Base-by-base conservation (phyloP, 1,140 invertebrate genomes). In the Propsilocerus akamusi region DNA sequence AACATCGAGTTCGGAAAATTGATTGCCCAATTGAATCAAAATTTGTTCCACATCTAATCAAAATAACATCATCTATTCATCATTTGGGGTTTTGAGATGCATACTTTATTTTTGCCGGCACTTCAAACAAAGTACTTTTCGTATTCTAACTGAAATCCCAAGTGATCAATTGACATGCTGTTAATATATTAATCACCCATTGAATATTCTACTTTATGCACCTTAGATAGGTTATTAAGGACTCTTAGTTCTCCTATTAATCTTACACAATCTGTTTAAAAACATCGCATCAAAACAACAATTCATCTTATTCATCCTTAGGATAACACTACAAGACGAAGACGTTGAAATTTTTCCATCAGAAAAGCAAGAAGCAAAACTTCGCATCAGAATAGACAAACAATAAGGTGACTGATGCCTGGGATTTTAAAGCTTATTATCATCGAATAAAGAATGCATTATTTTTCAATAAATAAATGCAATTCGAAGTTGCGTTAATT, bases 251-350 rank as follows among this genome's bases (percentile, higher is more conserved):
- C 25, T 48, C 25, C 47, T 48, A 4, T 48, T 25, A 26, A 14
- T 47, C 23, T 34, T 34, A 3, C 20, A 3, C 20, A 30, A 30
- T 12, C 12, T 47, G n/a, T 48, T 48, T 25, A 14, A 48, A 48
- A 26, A 47, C n/a, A 14, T 25, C n/a, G 28, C 47, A 48, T 48
- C 47, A 26, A 48, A 26, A 48, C 25, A 26, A 11, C 47, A 25
- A 48, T 41, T 20, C 34, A 41, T 41, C 34, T 30, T n/a, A 30
- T n/a, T n/a, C n/a, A n/a, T n/a, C n/a, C n/a, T n/a, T n/a, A n/a
- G n/a, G n/a, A n/a, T n/a, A n/a, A n/a, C n/a, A n/a, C n/a, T n/a
- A n/a, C n/a, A n/a, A n/a, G n/a, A n/a, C n/a, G n/a, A n/a, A n/a
- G n/a, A n/a, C n/a, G n/a, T n/a, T n/a, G n/a, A n/a, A n/a, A n/a